Evolutionary conservation across 1,140 invertebrate genomes (phyloP).

Genomic region (Hycleus cichorii): DNA sequence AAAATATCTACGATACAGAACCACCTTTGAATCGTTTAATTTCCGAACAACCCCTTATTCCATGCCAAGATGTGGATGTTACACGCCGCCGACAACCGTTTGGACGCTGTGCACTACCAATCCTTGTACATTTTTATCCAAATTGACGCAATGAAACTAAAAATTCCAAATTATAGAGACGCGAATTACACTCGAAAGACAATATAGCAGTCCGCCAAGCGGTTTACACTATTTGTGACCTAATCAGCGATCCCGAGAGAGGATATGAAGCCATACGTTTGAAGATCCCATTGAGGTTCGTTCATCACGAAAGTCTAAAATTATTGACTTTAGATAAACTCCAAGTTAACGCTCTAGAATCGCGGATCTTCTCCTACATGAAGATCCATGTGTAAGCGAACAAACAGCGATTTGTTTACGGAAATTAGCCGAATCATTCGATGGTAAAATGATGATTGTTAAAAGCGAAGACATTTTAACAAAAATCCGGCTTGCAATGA

Average conservation of each 20-base stretch:
- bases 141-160: neutral
- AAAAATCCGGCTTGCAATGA: constrained; percentile 23
- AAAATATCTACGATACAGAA: constrained; percentile 19
- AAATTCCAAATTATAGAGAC: constrained; percentile 18
- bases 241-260: constrained; percentile 34
- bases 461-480: constrained; percentile 22
- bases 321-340: neutral
- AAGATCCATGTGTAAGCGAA: constrained; percentile 28
- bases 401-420: constrained; percentile 22
- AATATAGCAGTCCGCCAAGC: constrained; percentile 26
- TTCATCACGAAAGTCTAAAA: neutral
- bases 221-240: constrained; percentile 29
- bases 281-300: constrained; percentile 27
- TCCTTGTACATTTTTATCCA: constrained; percentile 25
- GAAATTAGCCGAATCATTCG: constrained; percentile 23
- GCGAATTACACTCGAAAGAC: constrained; percentile 30
- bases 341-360: constrained; percentile 16
- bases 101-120: constrained; percentile 31
- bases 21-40: constrained; percentile 30
- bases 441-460: constrained; percentile 29
- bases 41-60: constrained; percentile 33
- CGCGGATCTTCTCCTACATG: constrained; percentile 24
- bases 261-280: constrained; percentile 33
- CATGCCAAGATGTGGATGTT: constrained; percentile 25
- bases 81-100: constrained; percentile 32